Evolutionary conservation across 1,140 invertebrate species (phyloP), one percentile per base, ranked within the genome.

Genomic region (Pemphigus obesinymphae): DNA sequence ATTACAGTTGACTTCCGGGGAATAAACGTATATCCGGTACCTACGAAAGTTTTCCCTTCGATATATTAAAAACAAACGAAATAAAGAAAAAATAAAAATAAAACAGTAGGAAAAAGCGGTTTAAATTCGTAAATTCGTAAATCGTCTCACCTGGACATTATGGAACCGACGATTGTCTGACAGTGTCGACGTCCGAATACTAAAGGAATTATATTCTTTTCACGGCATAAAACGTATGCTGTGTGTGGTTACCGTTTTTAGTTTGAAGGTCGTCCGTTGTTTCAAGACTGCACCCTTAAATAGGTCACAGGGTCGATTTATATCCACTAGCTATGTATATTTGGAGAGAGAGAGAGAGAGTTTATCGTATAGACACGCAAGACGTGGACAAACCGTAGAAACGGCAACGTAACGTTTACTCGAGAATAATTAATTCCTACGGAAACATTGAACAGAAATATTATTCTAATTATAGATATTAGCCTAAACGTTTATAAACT

Each of bases 201-300:
- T 78, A 26, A 40, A 43, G 7, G 37, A 58, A 15, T 61, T 40
- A 40, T 40, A 40, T 10, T 40, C 55, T 40, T 58, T 58, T 58
- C 53, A 10, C 20, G 37, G 17, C 37, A 15, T 29, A 20, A 63
- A 63, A 61, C 29, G n/a, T 61, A 78, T 43, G 37, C 37, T 13
- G 4, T 29, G 55, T 45, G 37, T 15, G 15, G 31, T 31, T 40
- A 40, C 31, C 55, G 55, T 80, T 80, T 5, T 80, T 29, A 43
- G 23, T 63, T 29, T 40, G 53, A 80, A 80, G 76, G 76, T 80
- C 76, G 76, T 40, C 76, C 50, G 48, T 76, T 76, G 76, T 80
- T 80, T 63, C 37, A 31, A 45, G 10, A 63, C 53, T 63, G 55
- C 55, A 45, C 76, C 76, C 55, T 50, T 10, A 80, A 80, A 61